A percentile compares a stretch with the other conserved stretches of the same genome.
phyloP scores from a whole-genome alignment of 2,888 invertebrate genomes.

The Pyralis farinalis region DNA sequence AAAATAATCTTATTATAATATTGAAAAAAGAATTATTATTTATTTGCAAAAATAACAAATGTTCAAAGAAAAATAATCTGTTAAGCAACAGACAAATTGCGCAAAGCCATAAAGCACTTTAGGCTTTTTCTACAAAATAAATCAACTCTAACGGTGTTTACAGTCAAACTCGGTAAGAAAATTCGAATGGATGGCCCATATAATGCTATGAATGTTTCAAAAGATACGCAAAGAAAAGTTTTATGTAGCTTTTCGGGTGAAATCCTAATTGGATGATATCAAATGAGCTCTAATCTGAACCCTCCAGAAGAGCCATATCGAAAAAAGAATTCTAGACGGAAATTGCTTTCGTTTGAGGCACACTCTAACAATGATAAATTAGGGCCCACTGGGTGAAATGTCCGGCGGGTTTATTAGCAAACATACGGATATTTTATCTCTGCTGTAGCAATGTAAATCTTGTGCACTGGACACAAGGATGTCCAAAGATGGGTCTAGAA shows the following conservation, averaged over 20 bases:
- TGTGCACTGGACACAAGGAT: slow-evolving; percentile 42
- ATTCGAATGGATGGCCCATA: neutral
- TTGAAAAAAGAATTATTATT: too few relatives aligned
- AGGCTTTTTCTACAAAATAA: slow-evolving; percentile 10
- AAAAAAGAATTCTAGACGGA: slow-evolving; percentile 54
- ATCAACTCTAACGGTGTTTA: slow-evolving; percentile 8
- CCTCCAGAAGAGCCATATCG: slow-evolving; percentile 36
- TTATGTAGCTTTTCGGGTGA: slow-evolving; percentile 11
- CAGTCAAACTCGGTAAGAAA: neutral
- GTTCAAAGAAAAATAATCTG: too few relatives aligned
- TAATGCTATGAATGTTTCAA: neutral
- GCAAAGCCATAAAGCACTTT: too few relatives aligned
- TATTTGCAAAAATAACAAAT: too few relatives aligned
- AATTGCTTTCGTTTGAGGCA: slow-evolving; percentile 67
- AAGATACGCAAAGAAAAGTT: slow-evolving; percentile 1
- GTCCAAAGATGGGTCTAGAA: slow-evolving; percentile 24
- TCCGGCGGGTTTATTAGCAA: slow-evolving; percentile 64
- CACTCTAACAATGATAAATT: slow-evolving; percentile 71
- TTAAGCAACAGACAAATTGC: too few relatives aligned
- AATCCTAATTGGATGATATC: slow-evolving; percentile 41
- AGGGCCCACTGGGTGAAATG: slow-evolving; percentile 54
- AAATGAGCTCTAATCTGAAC: slow-evolving; percentile 48
- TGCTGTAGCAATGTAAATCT: slow-evolving; percentile 41
- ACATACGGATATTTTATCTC: slow-evolving; percentile 51
- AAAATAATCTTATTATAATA: too few relatives aligned